Base-by-base conservation (phyloP, 1,140 invertebrate genomes). In the Drosophila athabasca region DNA sequence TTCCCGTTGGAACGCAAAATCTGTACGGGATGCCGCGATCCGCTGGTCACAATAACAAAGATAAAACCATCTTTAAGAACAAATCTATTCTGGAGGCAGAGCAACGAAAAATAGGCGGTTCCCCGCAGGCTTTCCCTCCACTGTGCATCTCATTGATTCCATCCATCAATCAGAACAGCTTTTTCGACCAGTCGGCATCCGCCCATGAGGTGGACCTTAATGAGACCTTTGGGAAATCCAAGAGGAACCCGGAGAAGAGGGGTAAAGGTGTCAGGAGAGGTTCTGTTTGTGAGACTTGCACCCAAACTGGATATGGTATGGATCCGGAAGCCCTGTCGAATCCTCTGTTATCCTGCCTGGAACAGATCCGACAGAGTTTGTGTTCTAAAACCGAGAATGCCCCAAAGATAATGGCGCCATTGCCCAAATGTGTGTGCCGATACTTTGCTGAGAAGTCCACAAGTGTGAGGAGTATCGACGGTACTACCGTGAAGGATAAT, bases 391-490 rank as follows among this genome's bases (percentile, higher is more conserved):
- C 22, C 11, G 11, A 22, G 19, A 45, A 11, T 9, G 46, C 9
- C 1, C 26, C 4, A 35, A 68, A 11, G 31, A 0, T 1, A 7
- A n/a, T 9, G 29, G 29, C 9, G 31, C 9, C 1, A 5, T 48
- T 46, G 3, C 24, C 2, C 0, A 7, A 19, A 2, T 17, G 5
- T 24, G 11, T 4, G 11, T 13, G 11, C 35, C 55, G 31, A 13
- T 71, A 2, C 6, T 48, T 60, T 50, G 54, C 66, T 6, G 68
- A 71, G 4, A 71, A 71, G 35, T 60, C 54, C 0, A 71, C 68
- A 17, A 48, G 31, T 61, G 66, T 48, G 6, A 24, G 9, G 1
- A 17, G 11, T 17, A 7, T 9, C 1, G 2, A 43, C 5, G 24
- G 24, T 26, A 5, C 2, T 2, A 22, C 11, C 13, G 19, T 9